Conservation (phyloP, 2,797 vertebrate genomes). For the Tragelaphus oryx region DNA sequence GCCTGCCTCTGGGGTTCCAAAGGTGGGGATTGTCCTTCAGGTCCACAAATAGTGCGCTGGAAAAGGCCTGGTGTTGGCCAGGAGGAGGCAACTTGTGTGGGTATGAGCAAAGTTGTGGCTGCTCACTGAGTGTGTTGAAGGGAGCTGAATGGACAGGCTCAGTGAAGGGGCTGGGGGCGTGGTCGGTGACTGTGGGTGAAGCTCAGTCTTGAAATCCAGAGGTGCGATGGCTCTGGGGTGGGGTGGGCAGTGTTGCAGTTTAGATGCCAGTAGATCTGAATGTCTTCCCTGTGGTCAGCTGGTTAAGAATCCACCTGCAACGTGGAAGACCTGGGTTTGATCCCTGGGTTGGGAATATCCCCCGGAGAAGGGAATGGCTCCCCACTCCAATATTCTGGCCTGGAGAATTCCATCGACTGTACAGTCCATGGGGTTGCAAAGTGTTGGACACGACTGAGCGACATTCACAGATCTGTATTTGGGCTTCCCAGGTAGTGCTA, state of each 20-base stretch:
- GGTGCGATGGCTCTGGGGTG: background rate
- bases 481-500: background rate
- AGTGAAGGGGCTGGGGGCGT: background rate
- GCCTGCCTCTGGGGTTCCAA: background rate
- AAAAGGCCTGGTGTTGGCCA: background rate
- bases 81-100: no score
- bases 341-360: background rate
- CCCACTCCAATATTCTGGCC: background rate
- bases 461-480: background rate
- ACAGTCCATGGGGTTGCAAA: background rate
- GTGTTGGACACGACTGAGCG: fast-evolving
- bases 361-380: background rate
- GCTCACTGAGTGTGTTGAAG: background rate
- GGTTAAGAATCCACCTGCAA: background rate
- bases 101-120: background rate
- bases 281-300: background rate
- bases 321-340: background rate
- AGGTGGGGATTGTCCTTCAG: background rate
- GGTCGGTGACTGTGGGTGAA: fast-evolving
- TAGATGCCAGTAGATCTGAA: background rate
- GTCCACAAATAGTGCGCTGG: background rate
- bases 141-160: background rate
- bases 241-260: background rate
- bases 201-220: background rate
- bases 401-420: background rate